Base-by-base conservation (phyloP, 2,888 invertebrate species). In the Eupithecia dodoneata region DNA sequence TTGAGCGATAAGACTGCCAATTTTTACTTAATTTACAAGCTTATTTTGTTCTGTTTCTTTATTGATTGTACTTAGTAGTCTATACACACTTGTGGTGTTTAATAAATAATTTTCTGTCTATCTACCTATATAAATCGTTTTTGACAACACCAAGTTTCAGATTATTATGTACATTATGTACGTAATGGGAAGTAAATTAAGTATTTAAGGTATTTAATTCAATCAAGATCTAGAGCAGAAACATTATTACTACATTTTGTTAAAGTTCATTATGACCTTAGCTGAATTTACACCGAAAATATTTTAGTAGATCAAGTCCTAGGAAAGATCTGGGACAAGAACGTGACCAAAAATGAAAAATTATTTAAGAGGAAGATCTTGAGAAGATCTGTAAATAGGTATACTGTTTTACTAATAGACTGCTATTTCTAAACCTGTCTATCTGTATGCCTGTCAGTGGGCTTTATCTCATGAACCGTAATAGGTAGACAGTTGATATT, bases 271-370 rank as follows among this genome's bases (percentile, higher is more conserved):
- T 45, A 44, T 67, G 45, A 67, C 67, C 67, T 67, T 45, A 67
- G 67, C 44, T 45, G 67, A 44, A 67, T 45, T 45, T 44, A 67
- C 67, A 67, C 67, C 67, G 67, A 18, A 59, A 18, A 59, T 18
- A 2, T 10, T n/a, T 18, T 59, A 0, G 59, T 59, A 55, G 52
- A 52, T 52, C 5, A 15, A 15, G 15, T 59, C 55, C n/a, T 59
- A 6, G 9, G 7, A n/a, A 9, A 59, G 18, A 59, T 59, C 10
- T 7, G 3, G 9, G 18, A 15, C 6, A 15, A 15, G 2, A 2
- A 52, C 4, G 6, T 15, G 5, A 2, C 15, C 15, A 15, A 55
- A 9, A n/a, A 0, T 55, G 9, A 55, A 55, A 55, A 55, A n/a
- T n/a, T 15, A 52, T 15, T 12, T 49, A 4, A 13, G 5, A 52